These are phyloP conservation scores for Cyanoderma ruficeps DNA, from an alignment of 2,113 vertebrate species.

Conservation along the genomic window DNA sequence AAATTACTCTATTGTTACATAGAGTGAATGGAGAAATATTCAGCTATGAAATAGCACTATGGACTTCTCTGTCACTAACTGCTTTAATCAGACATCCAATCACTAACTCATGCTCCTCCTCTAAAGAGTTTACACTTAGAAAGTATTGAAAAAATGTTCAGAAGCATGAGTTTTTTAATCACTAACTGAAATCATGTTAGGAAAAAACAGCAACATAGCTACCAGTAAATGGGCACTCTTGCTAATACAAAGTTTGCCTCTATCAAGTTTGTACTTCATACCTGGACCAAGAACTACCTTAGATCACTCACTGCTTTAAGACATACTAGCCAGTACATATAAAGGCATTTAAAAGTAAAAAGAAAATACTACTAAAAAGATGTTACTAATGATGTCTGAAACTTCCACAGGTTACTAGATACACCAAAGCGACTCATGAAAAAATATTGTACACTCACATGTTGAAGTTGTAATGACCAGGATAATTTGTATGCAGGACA, in stretches of 20 bases:
- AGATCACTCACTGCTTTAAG: background rate
- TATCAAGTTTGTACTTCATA: background rate
- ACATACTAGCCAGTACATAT: background rate
- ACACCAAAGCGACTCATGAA: background rate
- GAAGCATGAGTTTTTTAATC: background rate
- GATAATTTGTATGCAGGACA: constrained; percentile 97
- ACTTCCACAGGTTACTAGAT: background rate
- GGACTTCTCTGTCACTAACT: background rate
- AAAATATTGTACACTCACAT: constrained; percentile 82
- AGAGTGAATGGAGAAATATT: background rate
- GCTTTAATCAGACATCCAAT: background rate
- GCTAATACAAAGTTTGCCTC: background rate
- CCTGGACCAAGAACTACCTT: background rate
- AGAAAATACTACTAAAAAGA: background rate
- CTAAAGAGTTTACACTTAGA: background rate
- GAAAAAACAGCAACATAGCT: background rate
- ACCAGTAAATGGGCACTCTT: background rate
- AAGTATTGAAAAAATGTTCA: background rate
- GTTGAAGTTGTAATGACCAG: constrained; percentile 99
- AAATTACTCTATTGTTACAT: background rate
- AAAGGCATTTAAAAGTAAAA: background rate
- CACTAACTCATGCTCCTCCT: background rate
- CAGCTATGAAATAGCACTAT: background rate
- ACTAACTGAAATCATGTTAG: background rate
- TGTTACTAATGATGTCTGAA: background rate